Conservation (phyloP, 2,888 invertebrate genomes). For the Papilio demoleus region DNA sequence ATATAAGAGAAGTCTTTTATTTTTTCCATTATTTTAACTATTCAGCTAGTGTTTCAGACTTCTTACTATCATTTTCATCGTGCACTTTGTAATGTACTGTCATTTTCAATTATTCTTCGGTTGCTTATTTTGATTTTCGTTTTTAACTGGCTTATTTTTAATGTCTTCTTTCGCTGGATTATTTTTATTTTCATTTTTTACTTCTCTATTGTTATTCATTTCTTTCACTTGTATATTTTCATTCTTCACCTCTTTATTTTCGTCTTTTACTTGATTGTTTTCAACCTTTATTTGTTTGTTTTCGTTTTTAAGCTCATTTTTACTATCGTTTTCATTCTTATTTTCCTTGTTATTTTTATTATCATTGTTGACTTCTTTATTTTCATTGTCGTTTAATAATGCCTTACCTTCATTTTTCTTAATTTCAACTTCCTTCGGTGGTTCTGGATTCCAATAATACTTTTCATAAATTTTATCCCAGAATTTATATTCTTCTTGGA, state of each 20-base stretch:
- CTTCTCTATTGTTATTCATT: no score
- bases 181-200: background rate
- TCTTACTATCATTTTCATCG: background rate
- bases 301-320: background rate
- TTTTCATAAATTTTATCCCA: constrained; percentile 71
- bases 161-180: background rate
- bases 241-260: background rate
- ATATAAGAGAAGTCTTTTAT: background rate
- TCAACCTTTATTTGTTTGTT: background rate
- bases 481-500: constrained; percentile 59
- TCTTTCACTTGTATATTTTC: background rate
- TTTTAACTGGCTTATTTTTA: background rate
- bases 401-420: background rate
- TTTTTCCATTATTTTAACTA: background rate
- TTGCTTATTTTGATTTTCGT: background rate
- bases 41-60: background rate
- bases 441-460: constrained; percentile 66
- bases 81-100: background rate
- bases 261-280: no score
- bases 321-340: background rate
- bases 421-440: constrained; percentile 44
- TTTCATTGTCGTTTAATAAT: background rate
- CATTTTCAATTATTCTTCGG: background rate
- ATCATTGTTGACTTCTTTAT: background rate
- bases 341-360: background rate